phyloP scores from a whole-genome alignment of 2,113 vertebrate genomes.

The Anoura caudifer region DNA sequence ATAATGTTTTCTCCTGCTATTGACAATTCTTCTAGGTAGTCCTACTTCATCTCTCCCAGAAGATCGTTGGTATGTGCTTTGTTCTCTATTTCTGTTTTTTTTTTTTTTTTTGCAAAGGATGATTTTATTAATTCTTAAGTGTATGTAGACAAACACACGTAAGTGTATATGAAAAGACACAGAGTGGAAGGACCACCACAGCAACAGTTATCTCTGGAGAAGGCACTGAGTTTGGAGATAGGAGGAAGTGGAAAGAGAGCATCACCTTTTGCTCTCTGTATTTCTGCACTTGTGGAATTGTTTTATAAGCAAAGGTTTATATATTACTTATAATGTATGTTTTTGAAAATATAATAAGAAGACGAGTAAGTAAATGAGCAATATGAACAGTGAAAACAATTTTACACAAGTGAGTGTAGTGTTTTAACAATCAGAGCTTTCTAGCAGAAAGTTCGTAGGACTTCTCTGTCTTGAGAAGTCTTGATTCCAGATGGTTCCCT shows the following conservation, averaged over 20 bases:
- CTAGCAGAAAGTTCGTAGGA: neutral
- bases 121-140: neutral
- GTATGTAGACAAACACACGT: neutral
- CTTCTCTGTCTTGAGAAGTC: neutral
- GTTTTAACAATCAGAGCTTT: neutral
- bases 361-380: neutral
- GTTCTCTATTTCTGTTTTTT: neutral
- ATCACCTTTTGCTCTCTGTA: neutral
- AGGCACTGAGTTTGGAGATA: neutral
- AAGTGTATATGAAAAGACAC: neutral
- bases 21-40: neutral
- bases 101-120: neutral
- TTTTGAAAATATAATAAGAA: neutral
- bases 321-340: neutral
- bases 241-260: neutral
- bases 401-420: neutral
- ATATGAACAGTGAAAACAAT: neutral
- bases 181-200: neutral
- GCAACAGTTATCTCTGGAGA: neutral
- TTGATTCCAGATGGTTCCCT: neutral
- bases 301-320: neutral
- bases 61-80: neutral
- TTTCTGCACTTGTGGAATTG: neutral
- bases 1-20: neutral
- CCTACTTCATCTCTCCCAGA: neutral